These are phyloP conservation scores for Drosophila nebulosa DNA, from an alignment of 1,140 invertebrate species.

Conservation along the genomic window DNA sequence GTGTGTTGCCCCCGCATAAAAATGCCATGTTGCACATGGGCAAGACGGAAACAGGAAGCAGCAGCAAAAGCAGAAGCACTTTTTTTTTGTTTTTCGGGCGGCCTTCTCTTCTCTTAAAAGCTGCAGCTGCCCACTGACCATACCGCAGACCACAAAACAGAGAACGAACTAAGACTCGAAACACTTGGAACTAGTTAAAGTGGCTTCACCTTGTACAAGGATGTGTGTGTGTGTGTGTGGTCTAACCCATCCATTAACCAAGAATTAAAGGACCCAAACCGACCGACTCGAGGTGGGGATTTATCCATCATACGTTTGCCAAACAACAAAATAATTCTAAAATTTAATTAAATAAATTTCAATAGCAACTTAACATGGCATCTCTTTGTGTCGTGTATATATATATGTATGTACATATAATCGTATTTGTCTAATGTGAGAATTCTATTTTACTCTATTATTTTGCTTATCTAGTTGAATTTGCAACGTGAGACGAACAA, in stretches of 20 bases:
- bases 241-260: not conserved
- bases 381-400: not conserved
- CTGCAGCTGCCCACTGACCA: slow-evolving; percentile 32
- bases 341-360: slow-evolving; percentile 1
- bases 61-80: slow-evolving; percentile 13
- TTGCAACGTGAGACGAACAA: slow-evolving; percentile 71
- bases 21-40: slow-evolving; percentile 49
- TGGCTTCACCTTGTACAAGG: not conserved
- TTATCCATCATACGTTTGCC: not conserved
- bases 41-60: not conserved
- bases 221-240: not conserved
- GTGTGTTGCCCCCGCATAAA: slow-evolving; percentile 34
- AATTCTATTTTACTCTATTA: slow-evolving; percentile 10
- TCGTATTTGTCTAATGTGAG: not conserved
- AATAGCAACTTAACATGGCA: not conserved
- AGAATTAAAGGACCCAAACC: too few species aligned
- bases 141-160: slow-evolving; percentile 28
- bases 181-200: not conserved
- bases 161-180: not conserved
- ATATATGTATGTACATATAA: not conserved
- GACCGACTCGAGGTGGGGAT: not conserved
- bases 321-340: not conserved
- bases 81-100: slow-evolving; percentile 5
- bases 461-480: slow-evolving; percentile 48
- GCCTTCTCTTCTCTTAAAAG: slow-evolving; percentile 43